phyloP scores from a whole-genome alignment of 2,888 invertebrate genomes.

The Phania funesta region DNA sequence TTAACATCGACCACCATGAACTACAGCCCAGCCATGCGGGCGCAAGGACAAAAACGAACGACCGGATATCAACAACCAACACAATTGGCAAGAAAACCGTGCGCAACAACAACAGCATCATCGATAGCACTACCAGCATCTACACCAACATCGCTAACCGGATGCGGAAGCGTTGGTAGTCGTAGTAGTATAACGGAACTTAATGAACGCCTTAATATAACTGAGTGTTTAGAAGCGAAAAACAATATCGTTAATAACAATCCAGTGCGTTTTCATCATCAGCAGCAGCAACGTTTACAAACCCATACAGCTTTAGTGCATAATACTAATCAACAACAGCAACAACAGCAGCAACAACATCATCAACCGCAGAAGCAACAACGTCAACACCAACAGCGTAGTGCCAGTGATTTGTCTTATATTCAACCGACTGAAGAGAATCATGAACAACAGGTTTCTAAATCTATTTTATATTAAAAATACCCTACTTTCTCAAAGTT shows the following conservation, averaged over 20 bases:
- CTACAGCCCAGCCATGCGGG: constrained; percentile 39
- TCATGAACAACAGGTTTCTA: constrained; percentile 68
- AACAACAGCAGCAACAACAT: constrained; percentile 49
- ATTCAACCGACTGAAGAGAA: constrained; percentile 67
- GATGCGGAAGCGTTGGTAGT: constrained; percentile 69
- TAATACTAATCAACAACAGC: constrained; percentile 56
- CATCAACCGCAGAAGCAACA: constrained; percentile 65
- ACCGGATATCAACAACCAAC: constrained; percentile 52
- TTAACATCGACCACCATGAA: constrained; percentile 49
- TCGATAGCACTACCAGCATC: not conserved
- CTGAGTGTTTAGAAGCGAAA: constrained; percentile 67
- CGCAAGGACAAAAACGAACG: constrained; percentile 52
- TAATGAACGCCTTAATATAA: constrained; percentile 72
- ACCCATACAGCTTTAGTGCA: constrained; percentile 58
- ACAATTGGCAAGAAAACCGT: constrained; percentile 50
- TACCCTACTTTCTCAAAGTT: not conserved
- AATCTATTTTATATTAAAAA: not conserved
- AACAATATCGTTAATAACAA: too few species aligned
- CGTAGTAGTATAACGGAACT: constrained; percentile 71
- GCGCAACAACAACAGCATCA: constrained; percentile 43
- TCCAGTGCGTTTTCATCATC: constrained; percentile 60
- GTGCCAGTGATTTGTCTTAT: constrained; percentile 66
- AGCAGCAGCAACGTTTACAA: constrained; percentile 61
- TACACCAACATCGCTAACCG: constrained; percentile 59
- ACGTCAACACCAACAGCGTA: constrained; percentile 64